Evolutionary conservation across 2,888 invertebrate genomes (phyloP), one percentile per base, ranked within the genome.

Genomic region (Drosophila multiciliata): DNA sequence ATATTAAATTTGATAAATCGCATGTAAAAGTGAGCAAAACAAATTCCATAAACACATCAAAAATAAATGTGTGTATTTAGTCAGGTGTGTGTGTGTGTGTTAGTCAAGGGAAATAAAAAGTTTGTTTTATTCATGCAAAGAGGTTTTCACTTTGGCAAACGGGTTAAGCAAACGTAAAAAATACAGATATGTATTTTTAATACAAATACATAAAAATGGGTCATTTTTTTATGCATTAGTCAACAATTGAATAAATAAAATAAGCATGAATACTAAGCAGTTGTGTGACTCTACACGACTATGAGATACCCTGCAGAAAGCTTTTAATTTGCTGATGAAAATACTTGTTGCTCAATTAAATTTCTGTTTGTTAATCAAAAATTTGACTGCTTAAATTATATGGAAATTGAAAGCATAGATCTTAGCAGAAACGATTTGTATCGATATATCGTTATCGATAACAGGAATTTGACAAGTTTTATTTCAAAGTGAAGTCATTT

Each of bases 171-270:
- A 89, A 82, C 71, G 73, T 74, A 58, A 77, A 74, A 29, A 87
- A 26, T 64, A 75, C 72, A 73, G 75, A 89, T 78, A 84, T 72
- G 63, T 73, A 83, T 83, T 67, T 86, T 83, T 88, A 69, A 87
- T 76, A 69, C 57, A 75, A 86, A 36, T 26, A 36, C 11, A 33
- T 33, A 54, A 23, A 89, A 71, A 49, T 89, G 81, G 86, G 81
- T 85, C 81, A 85, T 85, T 85, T 80, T 73, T 83, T 85, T 88
- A 74, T 85, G 80, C 83, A 85, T 85, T 72, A 76, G 59, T 66
- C 63, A 75, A 64, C 54, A 82, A 52, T 57, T 54, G n/a, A 36
- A 42, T 57, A 60, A 40, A 33, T n/a, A 17, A 20, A 48, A 33
- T 12, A 35, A 48, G 54, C 1, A 20, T 1, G 3, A 20, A 42